These are phyloP conservation scores for Catagonus wagneri DNA, from an alignment of 2,113 vertebrate species.

Conservation along the genomic window DNA sequence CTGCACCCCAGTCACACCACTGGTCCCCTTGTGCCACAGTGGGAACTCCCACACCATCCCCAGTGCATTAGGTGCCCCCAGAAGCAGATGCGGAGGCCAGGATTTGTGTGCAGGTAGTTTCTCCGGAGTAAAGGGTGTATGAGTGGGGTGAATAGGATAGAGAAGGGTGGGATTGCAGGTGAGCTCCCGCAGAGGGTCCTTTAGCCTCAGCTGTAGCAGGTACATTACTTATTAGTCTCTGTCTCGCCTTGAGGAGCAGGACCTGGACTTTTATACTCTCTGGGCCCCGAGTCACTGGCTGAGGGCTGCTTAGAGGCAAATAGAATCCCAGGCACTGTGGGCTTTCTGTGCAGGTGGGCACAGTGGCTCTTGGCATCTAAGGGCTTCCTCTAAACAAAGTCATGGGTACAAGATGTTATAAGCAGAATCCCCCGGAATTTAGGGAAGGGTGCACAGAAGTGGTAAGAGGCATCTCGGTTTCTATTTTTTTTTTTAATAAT, in stretches of 20 bases:
- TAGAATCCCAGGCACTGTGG: not conserved
- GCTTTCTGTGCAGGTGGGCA: not conserved
- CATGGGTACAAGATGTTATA: not conserved
- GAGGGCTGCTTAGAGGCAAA: not conserved
- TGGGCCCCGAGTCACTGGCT: not conserved
- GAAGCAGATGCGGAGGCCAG: not conserved
- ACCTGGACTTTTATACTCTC: not conserved
- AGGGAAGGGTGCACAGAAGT: not conserved
- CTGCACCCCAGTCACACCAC: too few species aligned
- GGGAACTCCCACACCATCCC: too few species aligned
- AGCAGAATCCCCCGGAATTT: not conserved
- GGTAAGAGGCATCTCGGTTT: not conserved
- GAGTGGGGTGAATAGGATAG: not conserved
- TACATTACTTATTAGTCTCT: not conserved
- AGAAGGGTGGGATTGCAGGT: not conserved
- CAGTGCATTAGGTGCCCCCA: not conserved
- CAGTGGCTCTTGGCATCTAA: not conserved
- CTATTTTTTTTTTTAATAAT: not conserved
- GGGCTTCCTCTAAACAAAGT: not conserved
- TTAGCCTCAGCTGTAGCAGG: not conserved
- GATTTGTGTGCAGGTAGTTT: not conserved
- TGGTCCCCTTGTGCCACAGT: too few species aligned
- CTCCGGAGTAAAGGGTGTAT: slow-evolving; percentile 9
- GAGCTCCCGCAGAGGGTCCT: not conserved
- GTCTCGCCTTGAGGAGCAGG: not conserved